These are phyloP conservation scores for Tetramorium alpestre DNA, from an alignment of 1,140 invertebrate genomes.

Conservation along the genomic window DNA sequence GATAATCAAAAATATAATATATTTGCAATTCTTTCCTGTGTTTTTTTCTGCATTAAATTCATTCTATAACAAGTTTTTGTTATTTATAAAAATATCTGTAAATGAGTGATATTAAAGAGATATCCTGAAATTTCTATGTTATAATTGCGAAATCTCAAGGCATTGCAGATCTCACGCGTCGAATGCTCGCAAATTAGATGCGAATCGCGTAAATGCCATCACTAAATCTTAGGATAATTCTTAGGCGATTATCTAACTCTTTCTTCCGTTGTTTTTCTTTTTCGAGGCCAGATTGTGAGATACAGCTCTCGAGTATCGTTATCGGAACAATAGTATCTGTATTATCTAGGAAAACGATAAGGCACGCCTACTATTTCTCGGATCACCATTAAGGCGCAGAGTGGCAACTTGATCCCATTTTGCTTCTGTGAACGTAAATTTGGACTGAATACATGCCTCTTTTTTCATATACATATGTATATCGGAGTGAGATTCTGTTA, in stretches of 20 bases:
- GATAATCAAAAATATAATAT: background rate
- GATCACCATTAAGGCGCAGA: constrained; percentile 67
- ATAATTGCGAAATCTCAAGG: background rate
- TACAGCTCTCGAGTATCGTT: constrained; percentile 62
- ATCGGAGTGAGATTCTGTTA: constrained; percentile 36
- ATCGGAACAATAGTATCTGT: constrained; percentile 54
- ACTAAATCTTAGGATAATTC: constrained; percentile 14
- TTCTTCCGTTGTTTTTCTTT: constrained; percentile 32
- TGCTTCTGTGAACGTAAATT: constrained; percentile 76
- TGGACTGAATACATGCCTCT: constrained; percentile 65
- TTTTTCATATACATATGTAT: constrained; percentile 16
- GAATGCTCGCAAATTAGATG: background rate
- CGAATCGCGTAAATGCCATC: background rate
- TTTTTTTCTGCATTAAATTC: background rate
- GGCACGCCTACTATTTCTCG: constrained; percentile 62
- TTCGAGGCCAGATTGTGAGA: constrained; percentile 2
- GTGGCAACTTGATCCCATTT: constrained; percentile 70
- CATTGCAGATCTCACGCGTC: background rate
- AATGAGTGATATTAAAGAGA: background rate
- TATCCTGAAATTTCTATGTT: background rate
- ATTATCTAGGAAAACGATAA: constrained; percentile 69
- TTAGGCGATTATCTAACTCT: constrained; percentile 3
- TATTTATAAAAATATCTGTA: constrained; percentile 1
- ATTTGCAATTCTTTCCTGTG: too few relatives aligned
- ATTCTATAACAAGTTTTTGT: background rate